Conservation (phyloP, 2,888 invertebrate species). For the Nomada goodeniana region DNA sequence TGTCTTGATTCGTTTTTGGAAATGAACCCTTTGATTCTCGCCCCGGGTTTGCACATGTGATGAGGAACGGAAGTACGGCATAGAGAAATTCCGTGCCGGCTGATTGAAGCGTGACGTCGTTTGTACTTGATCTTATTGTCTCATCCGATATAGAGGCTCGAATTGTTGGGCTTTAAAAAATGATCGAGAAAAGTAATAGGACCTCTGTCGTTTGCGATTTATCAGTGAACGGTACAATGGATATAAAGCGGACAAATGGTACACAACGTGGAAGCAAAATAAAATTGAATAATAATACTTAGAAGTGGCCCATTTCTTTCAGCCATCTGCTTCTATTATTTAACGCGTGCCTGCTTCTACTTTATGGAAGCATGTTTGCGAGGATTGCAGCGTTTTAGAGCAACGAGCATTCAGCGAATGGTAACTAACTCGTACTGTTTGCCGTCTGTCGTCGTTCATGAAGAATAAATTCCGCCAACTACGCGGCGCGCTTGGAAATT, state of each 20-base stretch:
- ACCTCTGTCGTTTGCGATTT: too few relatives aligned
- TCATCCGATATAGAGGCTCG: background rate
- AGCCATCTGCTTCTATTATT: slow-evolving; percentile 25
- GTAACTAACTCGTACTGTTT: slow-evolving; percentile 58
- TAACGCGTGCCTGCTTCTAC: slow-evolving; percentile 13
- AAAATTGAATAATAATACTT: slow-evolving; percentile 27
- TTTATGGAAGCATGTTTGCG: background rate
- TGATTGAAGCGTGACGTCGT: background rate
- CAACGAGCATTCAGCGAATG: slow-evolving; percentile 24
- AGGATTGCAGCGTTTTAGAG: slow-evolving; percentile 5
- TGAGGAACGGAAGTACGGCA: background rate
- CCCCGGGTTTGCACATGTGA: slow-evolving; percentile 24
- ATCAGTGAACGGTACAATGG: background rate
- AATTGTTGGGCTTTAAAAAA: background rate
- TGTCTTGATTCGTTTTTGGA: slow-evolving; percentile 48
- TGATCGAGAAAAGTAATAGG: background rate
- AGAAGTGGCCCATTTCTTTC: slow-evolving; percentile 24
- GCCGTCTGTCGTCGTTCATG: slow-evolving; percentile 12
- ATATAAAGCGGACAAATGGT: background rate
- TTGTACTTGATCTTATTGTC: background rate
- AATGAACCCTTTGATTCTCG: slow-evolving; percentile 51
- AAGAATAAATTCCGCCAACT: background rate
- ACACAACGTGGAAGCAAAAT: too few relatives aligned
- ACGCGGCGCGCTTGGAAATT: background rate
- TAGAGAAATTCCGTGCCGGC: background rate